Conservation (phyloP, 2,113 vertebrate species). For the Hippocampus zosterae region DNA sequence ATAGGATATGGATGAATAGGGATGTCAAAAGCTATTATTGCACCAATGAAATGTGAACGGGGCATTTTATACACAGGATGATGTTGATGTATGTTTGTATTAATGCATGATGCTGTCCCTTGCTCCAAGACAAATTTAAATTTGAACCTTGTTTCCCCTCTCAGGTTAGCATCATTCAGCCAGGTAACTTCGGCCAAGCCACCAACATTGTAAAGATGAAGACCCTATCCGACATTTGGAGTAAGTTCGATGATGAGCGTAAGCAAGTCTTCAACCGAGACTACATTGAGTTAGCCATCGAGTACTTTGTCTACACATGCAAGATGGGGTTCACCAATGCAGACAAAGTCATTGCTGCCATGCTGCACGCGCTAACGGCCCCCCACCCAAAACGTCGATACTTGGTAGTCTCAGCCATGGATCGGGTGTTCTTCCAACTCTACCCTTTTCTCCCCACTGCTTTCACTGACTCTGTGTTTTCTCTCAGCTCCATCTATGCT, state of each 20-base stretch:
- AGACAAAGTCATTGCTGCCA: conserved; percentile 61
- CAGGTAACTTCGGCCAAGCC: conserved; percentile 74
- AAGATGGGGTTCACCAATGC: conserved; percentile 52
- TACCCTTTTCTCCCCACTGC: conserved; percentile 40
- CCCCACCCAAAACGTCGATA: conserved; percentile 65
- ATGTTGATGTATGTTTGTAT: no score
- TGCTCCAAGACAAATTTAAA: neutral
- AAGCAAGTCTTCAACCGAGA: conserved; percentile 63
- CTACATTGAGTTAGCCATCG: conserved; percentile 61
- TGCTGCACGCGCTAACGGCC: conserved; percentile 71
- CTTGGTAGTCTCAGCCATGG: conserved; percentile 51
- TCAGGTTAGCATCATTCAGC: conserved; percentile 78
- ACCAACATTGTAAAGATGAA: conserved; percentile 70
- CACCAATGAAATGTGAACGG: no score
- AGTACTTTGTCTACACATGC: conserved; percentile 61
- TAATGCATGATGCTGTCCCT: no score
- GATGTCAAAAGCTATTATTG: no score
- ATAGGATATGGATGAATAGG: no score
- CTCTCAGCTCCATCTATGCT: conserved; percentile 48
- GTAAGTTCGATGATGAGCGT: conserved; percentile 59
- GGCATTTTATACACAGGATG: no score
- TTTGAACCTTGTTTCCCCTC: neutral
- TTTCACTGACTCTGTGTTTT: conserved; percentile 48
- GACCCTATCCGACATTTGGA: conserved; percentile 65
- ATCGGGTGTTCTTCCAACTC: conserved; percentile 48